These are phyloP conservation scores for Tragelaphus scriptus DNA, from an alignment of 2,113 vertebrate genomes.

Conservation along the genomic window DNA sequence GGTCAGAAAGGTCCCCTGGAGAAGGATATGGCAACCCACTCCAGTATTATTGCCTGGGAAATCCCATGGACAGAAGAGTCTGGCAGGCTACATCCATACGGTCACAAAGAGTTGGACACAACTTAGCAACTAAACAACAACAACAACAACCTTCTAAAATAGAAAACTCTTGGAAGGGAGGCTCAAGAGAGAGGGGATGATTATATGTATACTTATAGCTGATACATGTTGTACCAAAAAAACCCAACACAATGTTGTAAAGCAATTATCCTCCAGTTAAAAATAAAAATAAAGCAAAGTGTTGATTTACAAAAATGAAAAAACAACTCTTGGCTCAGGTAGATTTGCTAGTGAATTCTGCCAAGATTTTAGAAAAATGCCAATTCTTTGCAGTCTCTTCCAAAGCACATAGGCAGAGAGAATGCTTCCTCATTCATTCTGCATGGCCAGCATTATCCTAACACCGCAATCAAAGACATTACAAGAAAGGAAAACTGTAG, in stretches of 20 bases:
- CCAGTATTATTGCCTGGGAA: neutral
- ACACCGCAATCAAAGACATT: neutral
- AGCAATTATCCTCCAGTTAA: neutral
- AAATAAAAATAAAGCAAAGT: neutral
- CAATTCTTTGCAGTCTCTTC: neutral
- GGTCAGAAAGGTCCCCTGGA: neutral
- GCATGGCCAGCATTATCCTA: neutral
- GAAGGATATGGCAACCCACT: neutral
- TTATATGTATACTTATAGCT: neutral
- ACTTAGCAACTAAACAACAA: neutral
- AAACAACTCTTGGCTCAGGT: neutral
- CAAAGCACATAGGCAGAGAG: neutral
- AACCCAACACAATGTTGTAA: neutral
- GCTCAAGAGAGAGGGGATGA: neutral
- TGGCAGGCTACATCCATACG: neutral
- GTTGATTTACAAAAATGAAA: neutral
- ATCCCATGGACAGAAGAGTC: neutral
- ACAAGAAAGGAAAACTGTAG: neutral
- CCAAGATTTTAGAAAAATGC: neutral
- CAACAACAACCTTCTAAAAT: neutral
- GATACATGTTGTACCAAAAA: neutral
- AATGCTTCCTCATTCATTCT: neutral
- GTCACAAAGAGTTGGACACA: neutral
- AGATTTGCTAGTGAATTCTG: neutral
- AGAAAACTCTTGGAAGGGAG: neutral